Evolutionary conservation across 2,797 vertebrate genomes (phyloP).

Genomic region (Geotrypetes seraphini): DNA sequence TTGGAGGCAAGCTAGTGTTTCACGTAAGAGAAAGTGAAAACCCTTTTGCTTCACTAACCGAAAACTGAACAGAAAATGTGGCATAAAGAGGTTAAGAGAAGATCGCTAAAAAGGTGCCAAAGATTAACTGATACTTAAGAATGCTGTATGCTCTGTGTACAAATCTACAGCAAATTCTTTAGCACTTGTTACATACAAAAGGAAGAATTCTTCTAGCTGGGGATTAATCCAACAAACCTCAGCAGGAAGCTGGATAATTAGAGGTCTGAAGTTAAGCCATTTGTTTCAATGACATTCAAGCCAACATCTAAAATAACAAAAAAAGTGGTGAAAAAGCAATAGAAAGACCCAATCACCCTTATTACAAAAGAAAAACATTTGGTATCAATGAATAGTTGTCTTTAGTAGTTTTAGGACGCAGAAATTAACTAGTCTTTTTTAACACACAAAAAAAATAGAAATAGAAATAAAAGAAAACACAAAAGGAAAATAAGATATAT

Average conservation of each 20-base stretch:
- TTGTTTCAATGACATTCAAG: slow-evolving; percentile 22
- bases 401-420: slow-evolving; percentile 12
- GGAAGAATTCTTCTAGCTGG: slow-evolving; percentile 6
- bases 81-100: background rate
- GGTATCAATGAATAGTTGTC: slow-evolving; percentile 6
- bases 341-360: background rate
- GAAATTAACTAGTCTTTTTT: background rate
- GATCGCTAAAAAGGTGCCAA: background rate
- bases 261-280: slow-evolving; percentile 20
- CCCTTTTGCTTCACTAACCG: background rate
- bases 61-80: slow-evolving; percentile 13
- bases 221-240: slow-evolving; percentile 8
- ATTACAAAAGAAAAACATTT: background rate
- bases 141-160: slow-evolving; percentile 6
- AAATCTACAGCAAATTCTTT: background rate
- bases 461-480: too few species aligned
- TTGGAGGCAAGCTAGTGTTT: background rate
- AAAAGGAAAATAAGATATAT: too few species aligned
- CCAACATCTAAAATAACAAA: slow-evolving; percentile 24
- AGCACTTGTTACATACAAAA: too few species aligned
- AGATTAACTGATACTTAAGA: slow-evolving; percentile 12
- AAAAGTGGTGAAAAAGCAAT: slow-evolving; percentile 6
- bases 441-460: slow-evolving; percentile 6
- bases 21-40: slow-evolving; percentile 17
- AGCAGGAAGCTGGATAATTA: slow-evolving; percentile 21